phyloP scores from a whole-genome alignment of 2,797 vertebrate species.

The Nannoperca obscura region DNA sequence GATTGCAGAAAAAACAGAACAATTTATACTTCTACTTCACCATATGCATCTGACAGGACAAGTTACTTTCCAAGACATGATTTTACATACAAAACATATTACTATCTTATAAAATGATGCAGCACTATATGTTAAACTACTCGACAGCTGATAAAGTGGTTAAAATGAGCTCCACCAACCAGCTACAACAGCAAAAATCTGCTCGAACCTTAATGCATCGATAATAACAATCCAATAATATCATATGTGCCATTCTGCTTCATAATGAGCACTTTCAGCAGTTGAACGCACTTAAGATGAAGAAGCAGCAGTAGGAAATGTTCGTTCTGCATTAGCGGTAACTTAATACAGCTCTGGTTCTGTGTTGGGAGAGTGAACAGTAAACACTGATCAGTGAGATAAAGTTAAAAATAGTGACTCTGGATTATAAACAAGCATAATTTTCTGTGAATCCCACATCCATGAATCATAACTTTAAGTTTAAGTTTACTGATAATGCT shows the following conservation, averaged over 20 bases:
- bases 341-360: constrained; percentile 27
- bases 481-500: neutral
- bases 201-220: constrained; percentile 17
- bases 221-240: constrained; percentile 29
- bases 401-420: neutral
- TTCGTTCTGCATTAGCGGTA: constrained; percentile 32
- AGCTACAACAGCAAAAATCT: neutral
- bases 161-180: neutral
- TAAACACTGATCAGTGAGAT: constrained; percentile 7
- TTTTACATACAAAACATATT: neutral
- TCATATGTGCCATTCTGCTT: neutral
- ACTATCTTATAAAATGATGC: neutral
- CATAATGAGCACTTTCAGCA: constrained; percentile 32
- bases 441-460: constrained; percentile 5
- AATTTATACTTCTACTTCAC: neutral
- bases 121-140: neutral
- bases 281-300: constrained; percentile 13
- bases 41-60: neutral
- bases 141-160: neutral
- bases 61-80: neutral
- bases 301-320: constrained; percentile 33
- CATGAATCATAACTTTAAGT: neutral
- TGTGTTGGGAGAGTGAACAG: neutral
- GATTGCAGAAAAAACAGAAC: constrained; percentile 7
- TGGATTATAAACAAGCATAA: neutral